Base-by-base conservation (phyloP, 2,113 vertebrate species). In the Genyomyrus donnyi region DNA sequence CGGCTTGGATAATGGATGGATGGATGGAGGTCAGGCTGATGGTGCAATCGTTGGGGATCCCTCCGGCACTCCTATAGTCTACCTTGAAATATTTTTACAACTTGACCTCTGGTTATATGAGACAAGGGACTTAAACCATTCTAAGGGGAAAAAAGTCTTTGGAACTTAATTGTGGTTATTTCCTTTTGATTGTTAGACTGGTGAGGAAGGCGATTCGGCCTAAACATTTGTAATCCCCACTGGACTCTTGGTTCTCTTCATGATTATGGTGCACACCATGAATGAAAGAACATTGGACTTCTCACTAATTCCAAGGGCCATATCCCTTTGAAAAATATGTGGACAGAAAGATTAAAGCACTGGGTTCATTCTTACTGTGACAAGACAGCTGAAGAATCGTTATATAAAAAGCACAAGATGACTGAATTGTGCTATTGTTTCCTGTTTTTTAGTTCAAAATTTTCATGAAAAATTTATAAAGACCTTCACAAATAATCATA, bases 401-500 rank as follows among this genome's bases (percentile, higher is more conserved):
- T n/a, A 11, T 35, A 13, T 80, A 56, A 53, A 56, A 24, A 56
- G 13, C 50, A 1, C 7, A 1, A 42, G 74, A 45, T 24, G 27
- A 62, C 27, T 24, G 27, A 83, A 42, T 77, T 56, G 50, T 39
- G 31, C 45, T 46, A 45, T 85, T 42, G 62, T 70, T 31, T 70
- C 62, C n/a, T 70, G 62, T 13, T 31, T 19, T 39, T 15, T 42
- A 6, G 42, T 66, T 46, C 56, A 27, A 66, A 42, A 42, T 62
- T 45, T 66, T 88, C 5, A 4, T 45, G 74, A 80, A 42, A 46
- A 66, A 53, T 24, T 11, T 56, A 24, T 66, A 88, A 88, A 88
- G 87, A 42, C 87, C 56, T 88, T 88, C 49, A 66, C 31, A 66
- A 46, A 46, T 88, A 88, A 88, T 56, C 8, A 24, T 62, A 88